Conservation (phyloP, 2,113 vertebrate species). For the Pandion haliaetus region DNA sequence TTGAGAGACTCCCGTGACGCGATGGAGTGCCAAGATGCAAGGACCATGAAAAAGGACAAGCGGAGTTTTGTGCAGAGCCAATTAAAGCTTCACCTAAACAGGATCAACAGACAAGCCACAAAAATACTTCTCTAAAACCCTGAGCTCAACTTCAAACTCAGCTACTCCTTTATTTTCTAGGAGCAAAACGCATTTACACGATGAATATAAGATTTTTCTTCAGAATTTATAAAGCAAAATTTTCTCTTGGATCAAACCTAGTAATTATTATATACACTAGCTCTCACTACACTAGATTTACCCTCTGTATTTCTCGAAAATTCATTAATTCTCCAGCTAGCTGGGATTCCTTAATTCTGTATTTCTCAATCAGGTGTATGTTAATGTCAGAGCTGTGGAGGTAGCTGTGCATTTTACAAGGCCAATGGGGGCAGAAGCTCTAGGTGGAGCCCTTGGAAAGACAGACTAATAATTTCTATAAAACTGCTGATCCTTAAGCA, state of each 20-base stretch:
- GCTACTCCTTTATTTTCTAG: neutral
- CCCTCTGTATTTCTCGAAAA: neutral
- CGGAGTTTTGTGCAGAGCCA: neutral
- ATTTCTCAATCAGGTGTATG: neutral
- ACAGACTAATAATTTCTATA: neutral
- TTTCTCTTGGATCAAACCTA: neutral
- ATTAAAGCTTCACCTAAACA: neutral
- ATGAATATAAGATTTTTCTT: neutral
- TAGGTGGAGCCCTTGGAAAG: neutral
- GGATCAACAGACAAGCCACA: neutral
- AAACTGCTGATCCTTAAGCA: neutral
- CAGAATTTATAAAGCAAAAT: neutral
- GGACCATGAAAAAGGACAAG: neutral
- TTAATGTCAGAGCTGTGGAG: neutral
- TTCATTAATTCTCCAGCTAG: neutral
- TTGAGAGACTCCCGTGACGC: fast-evolving
- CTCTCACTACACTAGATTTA: neutral
- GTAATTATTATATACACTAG: neutral
- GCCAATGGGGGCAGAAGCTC: fast-evolving
- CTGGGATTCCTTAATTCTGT: neutral
- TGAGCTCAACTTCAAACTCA: neutral
- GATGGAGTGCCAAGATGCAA: neutral
- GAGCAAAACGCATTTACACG: neutral
- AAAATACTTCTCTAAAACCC: neutral
- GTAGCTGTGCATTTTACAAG: neutral